Evolutionary conservation across 2,113 vertebrate species (phyloP).

Genomic region (Corythornis cristatus): DNA sequence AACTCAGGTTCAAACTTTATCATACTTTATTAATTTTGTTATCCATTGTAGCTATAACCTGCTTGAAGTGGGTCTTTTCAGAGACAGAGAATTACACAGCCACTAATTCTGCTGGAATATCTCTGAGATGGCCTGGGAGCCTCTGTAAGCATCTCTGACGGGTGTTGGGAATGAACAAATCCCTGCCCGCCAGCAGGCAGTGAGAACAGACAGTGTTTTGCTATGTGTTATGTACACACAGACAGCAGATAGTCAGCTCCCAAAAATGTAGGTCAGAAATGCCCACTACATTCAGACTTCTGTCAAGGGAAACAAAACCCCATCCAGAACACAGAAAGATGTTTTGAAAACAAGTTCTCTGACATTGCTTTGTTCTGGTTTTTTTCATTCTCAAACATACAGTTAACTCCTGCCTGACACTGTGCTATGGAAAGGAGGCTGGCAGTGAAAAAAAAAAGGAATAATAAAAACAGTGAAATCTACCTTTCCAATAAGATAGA

Average conservation of each 20-base stretch:
- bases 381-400: not conserved
- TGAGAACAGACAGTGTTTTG: not conserved
- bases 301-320: slow-evolving; percentile 7
- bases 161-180: not conserved
- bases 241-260: not conserved
- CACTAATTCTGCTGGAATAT: not conserved
- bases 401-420: not conserved
- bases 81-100: not conserved
- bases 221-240: not conserved
- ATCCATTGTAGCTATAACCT: not conserved
- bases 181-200: not conserved
- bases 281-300: not conserved
- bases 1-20: not conserved
- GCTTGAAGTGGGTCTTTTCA: not conserved
- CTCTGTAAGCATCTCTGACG: not conserved
- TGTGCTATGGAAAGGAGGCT: not conserved
- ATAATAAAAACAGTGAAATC: not conserved
- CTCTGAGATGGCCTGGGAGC: not conserved
- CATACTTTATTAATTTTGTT: not conserved
- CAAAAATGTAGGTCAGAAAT: not conserved
- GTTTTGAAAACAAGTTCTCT: not conserved
- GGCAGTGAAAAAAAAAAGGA: not conserved
- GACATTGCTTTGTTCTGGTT: not conserved
- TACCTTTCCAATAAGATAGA: not conserved
- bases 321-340: not conserved